Percentiles rank a stretch among this genome's conserved stretches.
Evolutionary conservation across 2,888 invertebrate genomes (phyloP).

Genomic region (Eristalis arbustorum): DNA sequence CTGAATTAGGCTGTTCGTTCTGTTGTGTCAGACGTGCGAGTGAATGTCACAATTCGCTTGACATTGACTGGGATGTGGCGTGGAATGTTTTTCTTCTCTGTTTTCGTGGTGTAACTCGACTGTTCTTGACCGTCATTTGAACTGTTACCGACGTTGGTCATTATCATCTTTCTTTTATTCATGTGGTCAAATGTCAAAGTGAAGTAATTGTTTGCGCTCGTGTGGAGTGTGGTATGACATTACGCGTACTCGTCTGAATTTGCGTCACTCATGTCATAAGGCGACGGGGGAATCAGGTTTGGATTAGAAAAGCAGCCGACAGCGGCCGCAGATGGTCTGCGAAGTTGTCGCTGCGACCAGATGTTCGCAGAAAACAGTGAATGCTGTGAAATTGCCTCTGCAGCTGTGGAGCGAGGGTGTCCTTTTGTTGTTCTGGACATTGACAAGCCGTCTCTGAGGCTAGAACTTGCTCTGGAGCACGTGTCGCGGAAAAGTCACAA

Average conservation of each 20-base stretch:
- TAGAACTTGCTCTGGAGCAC: too few species aligned
- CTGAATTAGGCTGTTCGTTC: not conserved
- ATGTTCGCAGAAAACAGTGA: too few species aligned
- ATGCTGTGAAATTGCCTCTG: too few species aligned
- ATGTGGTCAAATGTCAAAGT: not conserved
- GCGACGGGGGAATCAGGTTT: not conserved
- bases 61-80: not conserved
- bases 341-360: too few species aligned
- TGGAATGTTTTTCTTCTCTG: not conserved
- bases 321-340: too few species aligned
- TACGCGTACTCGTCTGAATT: not conserved
- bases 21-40: not conserved
- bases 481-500: too few species aligned
- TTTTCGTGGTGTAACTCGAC: not conserved
- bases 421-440: too few species aligned
- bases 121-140: not conserved
- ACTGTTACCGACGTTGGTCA: not conserved
- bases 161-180: not conserved
- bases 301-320: not conserved
- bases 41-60: conserved; percentile 10
- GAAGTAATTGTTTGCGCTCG: not conserved
- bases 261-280: not conserved
- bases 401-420: too few species aligned
- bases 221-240: not conserved
- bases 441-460: too few species aligned